Evolutionary conservation across 2,113 vertebrate genomes (phyloP).

Genomic region (Xenopus tropicalis): UCB_Xtro_10.0 CM004443.2:177052501-177053000

Average conservation of each 20-base stretch:
- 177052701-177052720: conserved; percentile 73
- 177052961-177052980: conserved; percentile 45
- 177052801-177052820: conserved; percentile 52
- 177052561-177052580: background rate
- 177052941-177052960: conserved; percentile 28
- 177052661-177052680: conserved; percentile 86
- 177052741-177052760: conserved; percentile 56
- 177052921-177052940: conserved; percentile 55
- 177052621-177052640: conserved; percentile 77
- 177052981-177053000: conserved; percentile 54
- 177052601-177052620: conserved; percentile 61
- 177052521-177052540: conserved; percentile 57
- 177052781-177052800: conserved; percentile 57
- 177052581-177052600: background rate
- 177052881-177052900: conserved; percentile 51
- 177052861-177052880: conserved; percentile 57
- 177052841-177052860: conserved; percentile 49
- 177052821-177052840: conserved; percentile 63
- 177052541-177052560: background rate
- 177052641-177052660: conserved; percentile 85
- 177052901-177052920: conserved; percentile 52
- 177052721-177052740: conserved; percentile 63
- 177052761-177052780: conserved; percentile 62
- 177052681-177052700: conserved; percentile 81
- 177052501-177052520: conserved; percentile 83